Evolutionary conservation across 2,888 invertebrate genomes (phyloP), one percentile per base, ranked within the genome.

Genomic region (Heliconius erato): DNA sequence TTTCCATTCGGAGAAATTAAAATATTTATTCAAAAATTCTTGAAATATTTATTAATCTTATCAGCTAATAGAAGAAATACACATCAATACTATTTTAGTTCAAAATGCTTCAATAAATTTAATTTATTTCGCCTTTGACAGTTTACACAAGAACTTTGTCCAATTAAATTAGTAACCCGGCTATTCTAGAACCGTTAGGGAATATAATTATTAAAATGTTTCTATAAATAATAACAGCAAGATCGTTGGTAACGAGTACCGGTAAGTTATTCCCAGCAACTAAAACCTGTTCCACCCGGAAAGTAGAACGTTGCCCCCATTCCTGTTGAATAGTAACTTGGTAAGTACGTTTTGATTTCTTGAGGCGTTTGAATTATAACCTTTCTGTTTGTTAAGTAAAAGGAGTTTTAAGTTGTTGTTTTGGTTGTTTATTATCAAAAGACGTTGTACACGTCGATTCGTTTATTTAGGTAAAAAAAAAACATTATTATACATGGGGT

Each of bases 281-380:
- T 72, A 84, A 84, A 93, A 95, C 94, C 93, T 91, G 95, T 94
- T 94, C 86, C 82, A 86, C 87, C 88, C 92, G 89, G 92, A 91
- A 94, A 94, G 93, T 95, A 90, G 95, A 93, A 90, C 94, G 89
- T 90, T 93, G 95, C 91, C 93, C 95, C 88, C 94, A 92, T 94
- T 92, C 92, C 90, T 90, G 90, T 86, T 89, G 85, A 89, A 91
- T 89, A 85, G 85, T 85, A 80, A 82, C 78, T 80, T 82, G 82
- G 82, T 82, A 80, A 79, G 84, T 84, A 82, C 84, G 79, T 78
- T 84, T 84, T 84, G 91, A 92, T 92, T 92, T 92, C 93, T 93
- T 92, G 91, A 89, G 88, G 88, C 88, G 86, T 88, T 87, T 84
- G 85, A 87, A 86, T 84, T 77, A 82, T 80, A 82, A 84, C 89